A percentile compares a stretch with the other conserved stretches of the same genome.
phyloP scores from a whole-genome alignment of 2,797 vertebrate species.

The Falco novaeseelandiae region DNA sequence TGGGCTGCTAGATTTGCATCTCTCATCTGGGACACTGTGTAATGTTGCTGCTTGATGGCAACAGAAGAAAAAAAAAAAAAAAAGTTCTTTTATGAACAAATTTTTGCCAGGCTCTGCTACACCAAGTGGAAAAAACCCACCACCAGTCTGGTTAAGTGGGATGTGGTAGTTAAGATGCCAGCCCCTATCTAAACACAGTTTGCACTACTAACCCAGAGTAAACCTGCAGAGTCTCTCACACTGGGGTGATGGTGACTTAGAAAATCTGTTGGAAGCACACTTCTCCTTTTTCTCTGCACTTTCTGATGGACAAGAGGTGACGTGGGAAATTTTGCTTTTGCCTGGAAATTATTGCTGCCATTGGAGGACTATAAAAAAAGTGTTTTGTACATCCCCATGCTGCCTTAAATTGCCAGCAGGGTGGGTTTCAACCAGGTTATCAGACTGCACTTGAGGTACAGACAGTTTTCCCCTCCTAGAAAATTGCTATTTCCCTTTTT shows the following conservation, averaged over 20 bases:
- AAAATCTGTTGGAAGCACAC: background rate
- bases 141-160: background rate
- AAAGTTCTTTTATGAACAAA: background rate
- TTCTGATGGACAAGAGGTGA: background rate
- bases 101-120: background rate
- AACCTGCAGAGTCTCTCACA: background rate
- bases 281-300: background rate
- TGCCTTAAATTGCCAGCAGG: background rate
- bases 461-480: background rate
- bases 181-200: background rate
- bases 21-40: background rate
- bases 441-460: background rate
- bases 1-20: background rate
- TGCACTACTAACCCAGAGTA: background rate
- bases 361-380: background rate
- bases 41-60: background rate
- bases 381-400: background rate
- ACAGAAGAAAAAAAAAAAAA: background rate
- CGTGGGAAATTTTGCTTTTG: background rate
- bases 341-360: background rate
- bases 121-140: fast-evolving
- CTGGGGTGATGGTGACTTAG: background rate
- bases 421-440: background rate
- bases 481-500: background rate
- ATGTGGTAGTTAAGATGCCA: background rate